Conservation (phyloP, 2,888 invertebrate genomes). For the Eristalis intricaria region DNA sequence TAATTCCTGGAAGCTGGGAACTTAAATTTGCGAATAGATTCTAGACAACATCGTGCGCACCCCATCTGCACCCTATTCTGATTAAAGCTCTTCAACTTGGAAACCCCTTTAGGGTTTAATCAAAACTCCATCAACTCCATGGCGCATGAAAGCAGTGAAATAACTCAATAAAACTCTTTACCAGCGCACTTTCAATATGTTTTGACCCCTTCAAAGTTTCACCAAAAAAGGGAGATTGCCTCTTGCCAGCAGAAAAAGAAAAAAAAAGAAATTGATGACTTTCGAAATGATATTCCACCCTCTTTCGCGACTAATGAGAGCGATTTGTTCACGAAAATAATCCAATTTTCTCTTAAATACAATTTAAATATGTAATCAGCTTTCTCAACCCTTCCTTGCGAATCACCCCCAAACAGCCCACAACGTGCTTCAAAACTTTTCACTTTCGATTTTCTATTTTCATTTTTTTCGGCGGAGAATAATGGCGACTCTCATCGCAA, state of each 20-base stretch:
- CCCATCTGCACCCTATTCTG: neutral
- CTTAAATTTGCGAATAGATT: neutral
- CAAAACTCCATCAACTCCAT: neutral
- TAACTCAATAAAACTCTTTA: neutral
- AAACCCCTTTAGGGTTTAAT: neutral
- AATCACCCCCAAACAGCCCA: neutral
- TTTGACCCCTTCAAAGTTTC: neutral
- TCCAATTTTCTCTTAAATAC: constrained; percentile 65
- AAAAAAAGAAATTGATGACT: neutral
- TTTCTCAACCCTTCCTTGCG: constrained; percentile 33
- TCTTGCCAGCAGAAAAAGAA: too few relatives aligned
- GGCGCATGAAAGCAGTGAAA: neutral
- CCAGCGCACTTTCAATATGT: neutral
- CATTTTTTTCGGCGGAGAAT: neutral
- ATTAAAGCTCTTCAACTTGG: neutral
- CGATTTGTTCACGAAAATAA: constrained; percentile 63
- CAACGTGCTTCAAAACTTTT: constrained; percentile 34
- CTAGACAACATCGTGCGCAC: neutral
- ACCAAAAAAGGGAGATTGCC: neutral
- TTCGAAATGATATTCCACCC: neutral
- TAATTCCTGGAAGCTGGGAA: too few relatives aligned
- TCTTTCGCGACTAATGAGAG: constrained; percentile 40
- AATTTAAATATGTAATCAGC: constrained; percentile 69
- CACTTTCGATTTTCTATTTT: constrained; percentile 13
- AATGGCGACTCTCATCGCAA: neutral